Evolutionary conservation across 1,140 invertebrate species (phyloP).

Genomic region (Capitella teleta): DNA sequence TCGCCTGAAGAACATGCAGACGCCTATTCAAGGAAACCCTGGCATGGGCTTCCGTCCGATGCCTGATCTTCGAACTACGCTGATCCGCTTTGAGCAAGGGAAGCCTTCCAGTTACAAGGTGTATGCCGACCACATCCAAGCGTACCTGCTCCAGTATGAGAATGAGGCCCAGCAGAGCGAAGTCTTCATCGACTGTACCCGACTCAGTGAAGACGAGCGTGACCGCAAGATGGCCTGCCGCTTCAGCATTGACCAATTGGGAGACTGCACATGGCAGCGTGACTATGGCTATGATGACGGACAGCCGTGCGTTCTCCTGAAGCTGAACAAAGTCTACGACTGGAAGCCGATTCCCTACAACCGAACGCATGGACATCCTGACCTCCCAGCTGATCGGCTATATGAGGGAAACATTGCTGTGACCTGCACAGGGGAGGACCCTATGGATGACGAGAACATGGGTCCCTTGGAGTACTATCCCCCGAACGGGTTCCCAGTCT

Average conservation of each 20-base stretch:
- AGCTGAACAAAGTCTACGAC: conserved; percentile 35
- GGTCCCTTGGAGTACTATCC: conserved; percentile 14
- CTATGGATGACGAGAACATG: conserved; percentile 15
- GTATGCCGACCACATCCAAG: conserved; percentile 27
- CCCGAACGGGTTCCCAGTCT: conserved; percentile 12
- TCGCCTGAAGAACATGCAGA: too few relatives aligned
- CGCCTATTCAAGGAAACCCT: too few relatives aligned
- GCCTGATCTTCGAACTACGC: conserved; percentile 85
- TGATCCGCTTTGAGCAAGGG: conserved; percentile 69
- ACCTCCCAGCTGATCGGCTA: too few relatives aligned
- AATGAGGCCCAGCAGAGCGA: conserved; percentile 27
- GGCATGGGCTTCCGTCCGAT: conserved; percentile 90
- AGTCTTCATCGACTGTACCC: conserved; percentile 18
- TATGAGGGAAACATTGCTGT: conserved; percentile 13
- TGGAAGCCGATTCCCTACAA: too few relatives aligned
- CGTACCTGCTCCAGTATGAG: conserved; percentile 29
- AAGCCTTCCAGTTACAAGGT: conserved; percentile 20
- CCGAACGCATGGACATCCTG: too few relatives aligned
- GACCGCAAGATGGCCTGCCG: background rate
- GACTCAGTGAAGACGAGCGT: conserved; percentile 8
- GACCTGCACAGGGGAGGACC: conserved; percentile 14
- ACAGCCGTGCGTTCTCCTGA: conserved; percentile 33
- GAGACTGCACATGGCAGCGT: conserved; percentile 16
- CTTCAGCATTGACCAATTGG: conserved; percentile 3
- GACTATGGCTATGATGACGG: conserved; percentile 35